Conservation (phyloP, 1,140 invertebrate genomes). For the Leucophenga varia region DNA sequence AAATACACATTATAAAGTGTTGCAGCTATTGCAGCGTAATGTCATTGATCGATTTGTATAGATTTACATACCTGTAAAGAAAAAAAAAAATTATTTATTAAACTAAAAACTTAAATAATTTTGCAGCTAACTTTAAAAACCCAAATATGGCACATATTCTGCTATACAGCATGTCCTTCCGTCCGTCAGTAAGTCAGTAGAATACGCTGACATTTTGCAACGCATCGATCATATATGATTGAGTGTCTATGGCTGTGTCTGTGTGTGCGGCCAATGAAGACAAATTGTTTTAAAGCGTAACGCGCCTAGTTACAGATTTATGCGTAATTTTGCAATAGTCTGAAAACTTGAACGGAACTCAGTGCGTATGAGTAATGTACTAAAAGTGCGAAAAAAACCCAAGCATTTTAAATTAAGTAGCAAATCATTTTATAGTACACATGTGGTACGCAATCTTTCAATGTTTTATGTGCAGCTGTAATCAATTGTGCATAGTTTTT, state of each 20-base stretch:
- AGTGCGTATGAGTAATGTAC: constrained; percentile 19
- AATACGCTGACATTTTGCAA: background rate
- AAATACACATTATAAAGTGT: too few relatives aligned
- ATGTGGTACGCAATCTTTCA: too few relatives aligned
- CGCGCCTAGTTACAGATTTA: constrained; percentile 15
- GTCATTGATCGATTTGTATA: too few relatives aligned
- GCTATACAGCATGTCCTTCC: constrained; percentile 6
- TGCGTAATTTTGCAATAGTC: background rate
- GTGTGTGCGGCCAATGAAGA: constrained; percentile 34
- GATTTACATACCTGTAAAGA: constrained; percentile 34
- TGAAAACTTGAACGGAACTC: constrained; percentile 1
- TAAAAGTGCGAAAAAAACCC: constrained; percentile 8
- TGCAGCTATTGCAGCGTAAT: too few relatives aligned
- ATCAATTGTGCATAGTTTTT: too few relatives aligned
- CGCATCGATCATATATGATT: constrained; percentile 47
- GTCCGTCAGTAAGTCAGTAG: background rate
- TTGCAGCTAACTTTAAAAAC: too few relatives aligned
- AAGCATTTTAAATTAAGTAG: too few relatives aligned
- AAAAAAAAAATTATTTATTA: constrained; percentile 3
- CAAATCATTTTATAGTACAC: too few relatives aligned
- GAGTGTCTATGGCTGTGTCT: too few relatives aligned
- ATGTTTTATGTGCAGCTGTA: too few relatives aligned
- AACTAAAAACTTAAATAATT: constrained; percentile 7
- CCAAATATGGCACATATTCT: constrained; percentile 6
- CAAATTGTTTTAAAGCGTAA: too few relatives aligned